phyloP scores from a whole-genome alignment of 2,797 vertebrate species.

The Lacerta viridis region DNA sequence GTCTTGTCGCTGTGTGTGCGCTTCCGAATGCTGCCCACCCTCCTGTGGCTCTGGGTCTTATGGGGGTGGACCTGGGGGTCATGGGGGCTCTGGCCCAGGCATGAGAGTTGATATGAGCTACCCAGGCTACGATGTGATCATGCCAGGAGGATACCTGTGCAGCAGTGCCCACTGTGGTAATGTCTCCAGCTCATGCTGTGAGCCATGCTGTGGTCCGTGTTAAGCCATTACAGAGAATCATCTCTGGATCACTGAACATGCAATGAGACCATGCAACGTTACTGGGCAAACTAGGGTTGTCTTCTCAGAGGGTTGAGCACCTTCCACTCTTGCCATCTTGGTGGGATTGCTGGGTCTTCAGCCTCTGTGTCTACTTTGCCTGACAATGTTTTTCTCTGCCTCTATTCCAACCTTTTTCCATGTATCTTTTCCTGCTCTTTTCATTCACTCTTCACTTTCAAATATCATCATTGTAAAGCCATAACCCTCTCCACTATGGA shows the following conservation, averaged over 20 bases:
- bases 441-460: background rate
- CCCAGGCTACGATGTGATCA: too few species aligned
- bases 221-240: background rate
- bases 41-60: background rate
- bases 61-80: background rate
- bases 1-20: background rate
- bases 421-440: too few species aligned
- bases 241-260: too few species aligned
- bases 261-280: too few species aligned
- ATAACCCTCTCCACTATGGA: too few species aligned
- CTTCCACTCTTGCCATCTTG: background rate
- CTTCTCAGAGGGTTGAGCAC: background rate
- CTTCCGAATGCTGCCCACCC: background rate
- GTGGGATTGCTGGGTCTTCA: background rate
- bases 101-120: background rate
- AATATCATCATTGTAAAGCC: background rate
- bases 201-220: background rate
- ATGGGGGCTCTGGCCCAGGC: background rate
- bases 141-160: too few species aligned
- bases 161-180: background rate
- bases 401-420: background rate
- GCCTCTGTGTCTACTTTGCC: background rate
- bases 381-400: background rate
- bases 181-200: background rate
- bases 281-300: background rate